Conservation (phyloP, 2,888 invertebrate species). For the Ellobium chinense region DNA sequence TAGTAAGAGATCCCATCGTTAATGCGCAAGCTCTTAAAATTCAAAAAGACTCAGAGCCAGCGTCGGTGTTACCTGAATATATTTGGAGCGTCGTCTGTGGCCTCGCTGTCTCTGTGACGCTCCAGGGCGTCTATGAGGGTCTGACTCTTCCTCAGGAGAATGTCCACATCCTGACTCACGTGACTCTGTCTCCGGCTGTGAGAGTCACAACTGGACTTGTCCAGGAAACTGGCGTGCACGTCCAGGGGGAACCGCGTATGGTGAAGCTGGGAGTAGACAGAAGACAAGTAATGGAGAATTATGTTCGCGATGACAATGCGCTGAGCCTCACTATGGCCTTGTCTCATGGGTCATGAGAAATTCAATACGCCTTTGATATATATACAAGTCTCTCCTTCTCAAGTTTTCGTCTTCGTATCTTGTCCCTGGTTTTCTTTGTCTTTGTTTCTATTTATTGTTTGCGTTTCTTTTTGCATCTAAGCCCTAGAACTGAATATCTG, state of each 20-base stretch:
- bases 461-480: too few species aligned
- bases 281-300: too few species aligned
- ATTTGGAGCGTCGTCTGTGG: slow-evolving; percentile 77
- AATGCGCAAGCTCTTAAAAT: neutral
- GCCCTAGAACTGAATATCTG: too few species aligned
- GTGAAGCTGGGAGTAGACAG: slow-evolving; percentile 74
- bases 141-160: slow-evolving; percentile 76
- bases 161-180: slow-evolving; percentile 76
- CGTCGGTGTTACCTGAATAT: slow-evolving; percentile 78
- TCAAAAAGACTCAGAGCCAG: neutral
- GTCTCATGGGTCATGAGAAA: too few species aligned
- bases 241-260: slow-evolving; percentile 78
- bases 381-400: too few species aligned
- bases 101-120: slow-evolving; percentile 70
- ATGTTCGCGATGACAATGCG: too few species aligned
- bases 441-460: too few species aligned
- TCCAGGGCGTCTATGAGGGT: slow-evolving; percentile 76
- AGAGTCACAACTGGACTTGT: slow-evolving; percentile 58
- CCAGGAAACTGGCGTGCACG: slow-evolving; percentile 52
- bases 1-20: too few species aligned
- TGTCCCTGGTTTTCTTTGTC: too few species aligned
- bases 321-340: too few species aligned
- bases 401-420: too few species aligned
- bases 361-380: too few species aligned
- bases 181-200: slow-evolving; percentile 66